Base-by-base conservation (phyloP, 2,797 vertebrate genomes). In the Siniperca undulata region DNA sequence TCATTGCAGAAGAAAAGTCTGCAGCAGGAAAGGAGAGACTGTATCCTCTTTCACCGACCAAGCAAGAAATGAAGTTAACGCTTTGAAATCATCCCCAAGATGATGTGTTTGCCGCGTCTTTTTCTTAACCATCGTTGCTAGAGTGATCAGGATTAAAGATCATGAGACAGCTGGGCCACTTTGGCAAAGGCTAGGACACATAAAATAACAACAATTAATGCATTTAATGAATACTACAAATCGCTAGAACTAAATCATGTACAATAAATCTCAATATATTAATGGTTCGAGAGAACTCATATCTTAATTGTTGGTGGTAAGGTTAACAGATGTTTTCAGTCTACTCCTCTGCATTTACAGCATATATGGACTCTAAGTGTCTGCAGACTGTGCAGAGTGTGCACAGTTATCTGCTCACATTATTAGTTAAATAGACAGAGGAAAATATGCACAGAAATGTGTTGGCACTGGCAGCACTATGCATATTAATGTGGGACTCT, bases 11-110 rank as follows among this genome's bases (percentile, higher is more conserved):
- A 36, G n/a, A 70, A 77, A 82, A 71, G 71, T 74, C 59, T 77
- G 73, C 75, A 24, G 67, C 36, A 60, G 59, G 64, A 60, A 67
- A 76, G 64, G 24, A 82, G 30, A 80, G 40, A 66, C 74, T 60
- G 17, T 60, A 59, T 88, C 52, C 38, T 86, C 46, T 73, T 82
- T 89, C 81, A 83, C 77, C 12, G 64, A 86, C 74, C 82, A 87
- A 86, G 87, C 83, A 86, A 73, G 75, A 86, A 88, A 89, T 88
- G 11, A 86, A 86, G 82, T 77, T 77, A 84, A 76, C 30, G 64
- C 82, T 70, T 78, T 59, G 53, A 61, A 87, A 83, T 84, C 86
- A 71, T 80, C 74, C 64, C 66, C 7, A 20, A 68, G 64, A 88
- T 85, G 24, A 79, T 78, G 83, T 77, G 70, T 77, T 70, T 60